Conservation (phyloP, 2,888 invertebrate species). For the Temnothorax rugatulus region DNA sequence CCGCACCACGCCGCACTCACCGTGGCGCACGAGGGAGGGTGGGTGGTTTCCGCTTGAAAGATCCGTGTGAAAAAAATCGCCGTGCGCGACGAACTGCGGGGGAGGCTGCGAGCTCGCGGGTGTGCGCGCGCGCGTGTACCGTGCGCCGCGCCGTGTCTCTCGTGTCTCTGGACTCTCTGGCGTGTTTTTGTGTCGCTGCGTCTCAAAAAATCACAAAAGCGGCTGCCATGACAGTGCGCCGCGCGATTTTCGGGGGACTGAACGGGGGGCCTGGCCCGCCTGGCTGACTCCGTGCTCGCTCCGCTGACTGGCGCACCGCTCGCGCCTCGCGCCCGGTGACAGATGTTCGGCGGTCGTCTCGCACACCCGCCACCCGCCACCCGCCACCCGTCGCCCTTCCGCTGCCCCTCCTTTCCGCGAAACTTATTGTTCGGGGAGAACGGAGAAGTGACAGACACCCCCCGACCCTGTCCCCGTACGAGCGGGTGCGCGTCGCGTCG, state of each 20-base stretch:
- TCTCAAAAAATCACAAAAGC: conserved; percentile 79
- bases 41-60: conserved; percentile 31
- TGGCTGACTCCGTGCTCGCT: no score
- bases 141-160: background rate
- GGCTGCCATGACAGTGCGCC: conserved; percentile 82
- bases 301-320: conserved; percentile 36
- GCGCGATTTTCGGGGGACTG: conserved; percentile 77
- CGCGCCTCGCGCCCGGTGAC: conserved; percentile 75
- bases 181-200: conserved; percentile 22
- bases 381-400: conserved; percentile 72
- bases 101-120: conserved; percentile 22
- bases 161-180: background rate
- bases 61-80: conserved; percentile 41
- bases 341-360: conserved; percentile 80
- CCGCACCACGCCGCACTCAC: conserved; percentile 35
- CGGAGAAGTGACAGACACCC: conserved; percentile 60
- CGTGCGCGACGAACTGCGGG: conserved; percentile 14
- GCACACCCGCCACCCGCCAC: conserved; percentile 48
- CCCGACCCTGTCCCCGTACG: conserved; percentile 61
- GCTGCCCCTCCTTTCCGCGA: conserved; percentile 65
- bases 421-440: conserved; percentile 71
- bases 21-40: background rate
- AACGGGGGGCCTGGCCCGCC: conserved; percentile 73
- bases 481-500: background rate
- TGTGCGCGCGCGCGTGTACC: background rate